These are phyloP conservation scores for Lophochroa leadbeateri DNA, from an alignment of 2,113 vertebrate species.

Conservation along the genomic window DNA sequence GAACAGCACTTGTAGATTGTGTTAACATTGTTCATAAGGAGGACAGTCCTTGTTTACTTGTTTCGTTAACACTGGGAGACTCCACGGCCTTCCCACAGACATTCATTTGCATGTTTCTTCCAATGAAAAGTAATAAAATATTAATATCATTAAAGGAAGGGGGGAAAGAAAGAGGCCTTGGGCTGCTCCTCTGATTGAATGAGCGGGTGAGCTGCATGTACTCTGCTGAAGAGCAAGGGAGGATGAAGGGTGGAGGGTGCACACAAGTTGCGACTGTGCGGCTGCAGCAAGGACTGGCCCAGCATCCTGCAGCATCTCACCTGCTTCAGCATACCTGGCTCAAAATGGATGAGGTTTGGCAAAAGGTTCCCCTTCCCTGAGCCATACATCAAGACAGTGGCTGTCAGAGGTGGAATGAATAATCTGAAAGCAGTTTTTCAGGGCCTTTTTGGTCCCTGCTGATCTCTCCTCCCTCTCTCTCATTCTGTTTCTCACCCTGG, in stretches of 20 bases:
- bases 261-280: neutral
- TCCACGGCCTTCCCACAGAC: slow-evolving; percentile 23
- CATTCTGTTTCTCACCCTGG: fast-evolving
- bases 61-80: slow-evolving; percentile 41
- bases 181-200: neutral
- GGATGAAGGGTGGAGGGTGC: neutral
- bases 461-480: neutral
- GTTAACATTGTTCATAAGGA: neutral
- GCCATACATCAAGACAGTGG: fast-evolving
- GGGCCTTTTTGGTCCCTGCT: neutral
- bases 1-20: neutral
- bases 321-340: neutral
- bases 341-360: fast-evolving
- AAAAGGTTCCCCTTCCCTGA: neutral
- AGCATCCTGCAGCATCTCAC: neutral
- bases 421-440: fast-evolving
- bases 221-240: neutral
- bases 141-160: slow-evolving; percentile 5
- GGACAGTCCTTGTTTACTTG: slow-evolving; percentile 30
- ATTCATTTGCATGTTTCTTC: slow-evolving; percentile 34
- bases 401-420: neutral
- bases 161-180: neutral
- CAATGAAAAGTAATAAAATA: slow-evolving; percentile 36
- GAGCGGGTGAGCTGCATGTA: neutral
- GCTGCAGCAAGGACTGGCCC: neutral